Conservation (phyloP, 2,888 invertebrate species). For the Patella pellucida region DNA sequence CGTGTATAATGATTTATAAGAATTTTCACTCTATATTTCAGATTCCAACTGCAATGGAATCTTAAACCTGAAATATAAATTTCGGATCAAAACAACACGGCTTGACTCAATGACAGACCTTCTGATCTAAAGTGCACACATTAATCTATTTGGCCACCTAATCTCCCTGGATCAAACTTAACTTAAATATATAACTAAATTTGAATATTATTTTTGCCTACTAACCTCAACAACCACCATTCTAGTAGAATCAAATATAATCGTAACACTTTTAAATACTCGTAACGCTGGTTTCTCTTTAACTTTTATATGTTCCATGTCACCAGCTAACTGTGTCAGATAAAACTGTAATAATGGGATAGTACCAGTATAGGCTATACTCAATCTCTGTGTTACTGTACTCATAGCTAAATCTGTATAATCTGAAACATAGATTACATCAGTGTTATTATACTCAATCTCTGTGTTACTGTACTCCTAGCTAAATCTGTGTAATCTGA, state of each 20-base stretch:
- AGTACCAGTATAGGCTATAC: conserved; percentile 87
- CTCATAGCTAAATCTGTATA: conserved; percentile 97
- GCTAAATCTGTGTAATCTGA: conserved; percentile 95
- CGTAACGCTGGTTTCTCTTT: conserved; percentile 73
- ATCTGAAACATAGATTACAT: conserved; percentile 74
- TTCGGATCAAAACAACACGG: no score
- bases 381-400: conserved; percentile 91
- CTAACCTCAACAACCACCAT: conserved; percentile 87
- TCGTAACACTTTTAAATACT: conserved; percentile 87
- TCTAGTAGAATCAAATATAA: conserved; percentile 84
- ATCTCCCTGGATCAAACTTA: no score
- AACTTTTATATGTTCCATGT: conserved; percentile 56
- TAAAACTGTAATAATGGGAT: conserved; percentile 74
- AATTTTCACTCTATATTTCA: no score
- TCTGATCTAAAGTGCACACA: no score
- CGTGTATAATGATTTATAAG: no score
- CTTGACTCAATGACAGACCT: no score
- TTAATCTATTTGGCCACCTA: no score
- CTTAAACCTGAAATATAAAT: no score
- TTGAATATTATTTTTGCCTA: not conserved
- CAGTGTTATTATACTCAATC: conserved; percentile 81
- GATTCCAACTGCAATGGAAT: no score
- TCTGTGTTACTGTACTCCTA: conserved; percentile 92
- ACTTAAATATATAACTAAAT: not conserved
- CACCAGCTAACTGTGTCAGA: conserved; percentile 70